Conservation (phyloP, 2,113 vertebrate genomes). For the Cyanocitta stelleri region DNA sequence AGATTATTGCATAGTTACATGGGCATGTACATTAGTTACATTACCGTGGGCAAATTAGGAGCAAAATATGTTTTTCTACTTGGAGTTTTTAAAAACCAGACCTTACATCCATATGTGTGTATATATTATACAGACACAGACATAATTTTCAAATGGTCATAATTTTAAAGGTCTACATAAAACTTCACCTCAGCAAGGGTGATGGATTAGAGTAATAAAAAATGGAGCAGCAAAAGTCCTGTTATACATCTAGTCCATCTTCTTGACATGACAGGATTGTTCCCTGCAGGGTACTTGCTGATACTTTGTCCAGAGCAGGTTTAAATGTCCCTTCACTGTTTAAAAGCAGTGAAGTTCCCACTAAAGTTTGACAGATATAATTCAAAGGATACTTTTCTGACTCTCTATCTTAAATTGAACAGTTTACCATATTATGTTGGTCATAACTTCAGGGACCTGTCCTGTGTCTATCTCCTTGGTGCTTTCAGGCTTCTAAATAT, state of each 20-base stretch:
- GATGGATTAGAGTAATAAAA: constrained; percentile 52
- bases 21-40: no score
- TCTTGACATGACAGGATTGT: neutral
- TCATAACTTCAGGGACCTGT: neutral
- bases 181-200: constrained; percentile 1
- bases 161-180: constrained; percentile 31
- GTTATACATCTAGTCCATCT: constrained; percentile 18
- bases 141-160: constrained; percentile 28
- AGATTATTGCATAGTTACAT: neutral
- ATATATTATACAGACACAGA: neutral
- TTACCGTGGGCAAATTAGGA: neutral
- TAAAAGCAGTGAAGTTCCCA: neutral
- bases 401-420: neutral
- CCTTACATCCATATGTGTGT: neutral
- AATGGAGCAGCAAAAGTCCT: constrained; percentile 10
- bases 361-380: neutral
- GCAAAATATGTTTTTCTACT: neutral
- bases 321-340: neutral
- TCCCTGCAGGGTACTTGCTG: neutral
- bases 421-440: neutral
- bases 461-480: neutral
- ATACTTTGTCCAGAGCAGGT: neutral
- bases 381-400: neutral
- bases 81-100: neutral
- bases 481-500: neutral